Evolutionary conservation across 2,113 vertebrate genomes (phyloP).

Genomic region (Deroptyus accipitrinus): DNA sequence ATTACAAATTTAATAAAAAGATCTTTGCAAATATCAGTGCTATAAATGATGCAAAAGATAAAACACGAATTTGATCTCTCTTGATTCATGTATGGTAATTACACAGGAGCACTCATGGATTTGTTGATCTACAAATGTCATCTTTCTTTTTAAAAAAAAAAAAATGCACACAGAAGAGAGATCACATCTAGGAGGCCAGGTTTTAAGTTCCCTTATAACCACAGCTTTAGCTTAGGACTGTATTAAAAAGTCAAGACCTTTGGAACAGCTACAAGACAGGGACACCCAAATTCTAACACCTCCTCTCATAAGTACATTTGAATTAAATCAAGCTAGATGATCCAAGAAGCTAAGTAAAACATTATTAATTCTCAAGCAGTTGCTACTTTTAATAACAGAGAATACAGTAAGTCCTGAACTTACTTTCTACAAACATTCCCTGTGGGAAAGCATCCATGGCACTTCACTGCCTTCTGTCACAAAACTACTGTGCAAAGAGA

Average conservation of each 20-base stretch:
- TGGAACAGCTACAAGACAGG: not conserved
- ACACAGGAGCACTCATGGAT: not conserved
- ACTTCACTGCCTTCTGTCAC: not conserved
- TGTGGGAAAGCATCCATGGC: not conserved
- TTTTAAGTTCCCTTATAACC: not conserved
- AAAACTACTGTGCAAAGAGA: too few species aligned
- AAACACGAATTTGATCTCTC: not conserved
- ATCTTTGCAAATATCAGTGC: not conserved
- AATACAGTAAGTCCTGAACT: not conserved
- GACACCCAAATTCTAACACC: not conserved
- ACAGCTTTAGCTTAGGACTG: not conserved
- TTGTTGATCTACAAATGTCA: not conserved
- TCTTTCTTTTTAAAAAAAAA: not conserved
- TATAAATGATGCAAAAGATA: not conserved
- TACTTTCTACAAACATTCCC: not conserved
- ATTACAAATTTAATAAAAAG: not conserved
- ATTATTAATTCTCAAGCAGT: not conserved
- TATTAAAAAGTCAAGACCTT: not conserved
- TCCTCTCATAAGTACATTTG: not conserved
- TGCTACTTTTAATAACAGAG: not conserved
- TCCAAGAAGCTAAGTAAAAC: not conserved
- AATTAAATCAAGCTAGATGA: not conserved
- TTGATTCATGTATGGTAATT: not conserved
- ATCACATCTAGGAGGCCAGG: too few species aligned
- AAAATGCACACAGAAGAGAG: not conserved